Evolutionary conservation across 2,797 vertebrate species (phyloP).

Genomic region (Meda fulgida): DNA sequence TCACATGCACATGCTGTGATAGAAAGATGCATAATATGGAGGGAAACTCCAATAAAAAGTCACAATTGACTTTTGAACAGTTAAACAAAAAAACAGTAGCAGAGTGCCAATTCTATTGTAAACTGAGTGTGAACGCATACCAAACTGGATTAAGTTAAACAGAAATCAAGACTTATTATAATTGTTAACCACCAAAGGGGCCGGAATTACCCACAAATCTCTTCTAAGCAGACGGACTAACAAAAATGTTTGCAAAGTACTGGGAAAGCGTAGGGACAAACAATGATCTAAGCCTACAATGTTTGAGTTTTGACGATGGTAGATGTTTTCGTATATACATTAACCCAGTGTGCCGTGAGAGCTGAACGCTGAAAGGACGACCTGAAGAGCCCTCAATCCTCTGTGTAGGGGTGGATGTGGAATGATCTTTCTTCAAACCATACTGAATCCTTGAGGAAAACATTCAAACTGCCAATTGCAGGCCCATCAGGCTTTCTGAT

Average conservation of each 20-base stretch:
- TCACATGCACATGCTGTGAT: constrained; percentile 10
- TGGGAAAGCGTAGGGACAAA: background rate
- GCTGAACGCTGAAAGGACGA: background rate
- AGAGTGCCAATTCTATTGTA: background rate
- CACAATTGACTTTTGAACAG: background rate
- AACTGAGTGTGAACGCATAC: background rate
- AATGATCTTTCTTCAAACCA: constrained; percentile 17
- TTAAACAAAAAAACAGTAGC: too few species aligned
- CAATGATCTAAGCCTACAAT: background rate
- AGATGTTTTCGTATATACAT: constrained; percentile 36
- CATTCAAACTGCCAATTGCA: constrained; percentile 10
- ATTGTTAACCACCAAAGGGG: background rate
- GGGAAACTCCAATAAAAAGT: background rate
- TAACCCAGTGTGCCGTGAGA: constrained; percentile 5
- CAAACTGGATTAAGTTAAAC: constrained; percentile 1
- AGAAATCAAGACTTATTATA: background rate
- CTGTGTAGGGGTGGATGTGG: background rate
- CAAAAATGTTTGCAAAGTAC: constrained; percentile 8
- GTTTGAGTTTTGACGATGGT: constrained; percentile 5
- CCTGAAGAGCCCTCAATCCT: background rate
- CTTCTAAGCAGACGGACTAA: background rate
- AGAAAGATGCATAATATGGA: background rate
- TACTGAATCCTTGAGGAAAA: constrained; percentile 8
- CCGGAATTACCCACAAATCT: background rate
- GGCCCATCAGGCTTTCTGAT: background rate